Conservation (phyloP, 1,140 invertebrate species). For the Kradibia gibbosae region DNA sequence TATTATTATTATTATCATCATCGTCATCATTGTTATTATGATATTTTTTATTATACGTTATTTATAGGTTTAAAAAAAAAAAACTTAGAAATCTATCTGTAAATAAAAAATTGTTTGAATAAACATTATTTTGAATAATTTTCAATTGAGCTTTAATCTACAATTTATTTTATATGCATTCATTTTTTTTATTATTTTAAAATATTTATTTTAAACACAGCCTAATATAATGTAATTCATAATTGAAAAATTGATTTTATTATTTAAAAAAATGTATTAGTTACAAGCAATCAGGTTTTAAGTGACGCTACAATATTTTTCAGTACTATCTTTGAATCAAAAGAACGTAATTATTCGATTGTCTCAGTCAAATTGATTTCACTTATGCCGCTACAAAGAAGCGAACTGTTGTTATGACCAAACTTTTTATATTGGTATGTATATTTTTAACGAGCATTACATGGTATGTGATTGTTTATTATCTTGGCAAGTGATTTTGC, state of each 20-base stretch:
- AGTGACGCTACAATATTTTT: background rate
- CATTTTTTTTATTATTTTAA: no score
- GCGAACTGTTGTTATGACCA: background rate
- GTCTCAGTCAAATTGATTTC: background rate
- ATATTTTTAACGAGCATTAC: background rate
- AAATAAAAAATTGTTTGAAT: no score
- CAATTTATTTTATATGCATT: no score
- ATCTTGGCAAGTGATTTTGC: background rate
- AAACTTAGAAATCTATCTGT: no score
- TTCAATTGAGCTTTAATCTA: no score
- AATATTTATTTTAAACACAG: no score
- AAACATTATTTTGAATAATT: no score
- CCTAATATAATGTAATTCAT: no score
- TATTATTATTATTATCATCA: no score
- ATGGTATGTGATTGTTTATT: background rate
- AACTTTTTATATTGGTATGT: background rate
- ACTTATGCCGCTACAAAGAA: background rate
- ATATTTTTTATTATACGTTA: no score
- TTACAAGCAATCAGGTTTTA: background rate
- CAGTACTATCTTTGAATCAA: background rate
- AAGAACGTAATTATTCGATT: background rate
- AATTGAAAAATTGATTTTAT: background rate
- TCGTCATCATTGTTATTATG: no score
- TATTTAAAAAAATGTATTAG: background rate
- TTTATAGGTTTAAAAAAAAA: no score